Conservation (phyloP, 2,888 invertebrate genomes). For the Actias luna region DNA sequence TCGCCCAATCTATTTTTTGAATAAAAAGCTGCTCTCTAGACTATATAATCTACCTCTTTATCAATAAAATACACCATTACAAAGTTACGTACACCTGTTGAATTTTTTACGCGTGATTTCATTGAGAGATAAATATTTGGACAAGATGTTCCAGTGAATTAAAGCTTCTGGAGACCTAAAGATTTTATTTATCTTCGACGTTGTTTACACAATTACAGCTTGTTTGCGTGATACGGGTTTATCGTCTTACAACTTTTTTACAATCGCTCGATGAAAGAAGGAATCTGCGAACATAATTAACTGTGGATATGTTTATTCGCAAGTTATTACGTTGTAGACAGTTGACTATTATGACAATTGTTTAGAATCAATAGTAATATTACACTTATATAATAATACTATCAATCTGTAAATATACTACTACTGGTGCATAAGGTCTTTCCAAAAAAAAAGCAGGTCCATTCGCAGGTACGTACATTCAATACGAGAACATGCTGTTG, state of each 20-base stretch:
- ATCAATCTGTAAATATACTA: not conserved
- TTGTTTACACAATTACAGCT: constrained; percentile 14
- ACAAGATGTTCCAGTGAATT: constrained; percentile 22
- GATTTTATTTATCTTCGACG: constrained; percentile 16
- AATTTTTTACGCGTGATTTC: constrained; percentile 30
- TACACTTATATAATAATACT: not conserved
- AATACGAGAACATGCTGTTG: not conserved
- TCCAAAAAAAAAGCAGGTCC: not conserved
- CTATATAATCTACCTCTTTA: constrained; percentile 14
- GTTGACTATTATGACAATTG: too few species aligned
- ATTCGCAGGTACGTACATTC: not conserved
- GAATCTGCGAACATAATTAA: constrained; percentile 6
- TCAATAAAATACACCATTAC: not conserved
- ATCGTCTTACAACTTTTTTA: not conserved
- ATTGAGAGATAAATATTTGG: constrained; percentile 39
- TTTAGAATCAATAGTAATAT: not conserved
- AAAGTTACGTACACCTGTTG: constrained; percentile 25
- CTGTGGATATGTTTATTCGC: not conserved
- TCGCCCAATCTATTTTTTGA: constrained; percentile 60
- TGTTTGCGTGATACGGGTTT: constrained; percentile 6
- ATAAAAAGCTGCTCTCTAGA: constrained; percentile 40
- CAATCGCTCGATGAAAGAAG: not conserved
- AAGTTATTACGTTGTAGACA: not conserved
- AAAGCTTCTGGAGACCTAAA: constrained; percentile 13
- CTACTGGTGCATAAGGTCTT: not conserved